phyloP scores from a whole-genome alignment of 1,140 invertebrate species.

The Papilio polyxenes region DNA sequence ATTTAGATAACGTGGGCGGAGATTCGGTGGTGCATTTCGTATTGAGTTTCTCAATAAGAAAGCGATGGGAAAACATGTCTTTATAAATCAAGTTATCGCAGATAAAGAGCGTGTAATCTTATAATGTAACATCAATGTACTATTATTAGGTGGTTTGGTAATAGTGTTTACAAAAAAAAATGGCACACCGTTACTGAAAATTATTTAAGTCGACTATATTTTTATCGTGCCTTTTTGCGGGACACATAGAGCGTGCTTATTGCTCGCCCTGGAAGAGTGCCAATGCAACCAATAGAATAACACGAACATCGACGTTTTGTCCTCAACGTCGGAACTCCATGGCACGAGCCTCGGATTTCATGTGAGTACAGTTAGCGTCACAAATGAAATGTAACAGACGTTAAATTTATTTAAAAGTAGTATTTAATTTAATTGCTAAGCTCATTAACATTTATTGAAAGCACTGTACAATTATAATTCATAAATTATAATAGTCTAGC shows the following conservation, averaged over 20 bases:
- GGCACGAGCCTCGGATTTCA: slow-evolving; percentile 17
- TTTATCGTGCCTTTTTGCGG: slow-evolving; percentile 24
- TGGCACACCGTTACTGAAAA: not conserved
- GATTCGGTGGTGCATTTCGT: slow-evolving; percentile 59
- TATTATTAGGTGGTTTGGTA: not conserved
- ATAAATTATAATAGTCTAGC: too few relatives aligned
- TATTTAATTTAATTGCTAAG: not conserved
- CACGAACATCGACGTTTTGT: slow-evolving; percentile 33
- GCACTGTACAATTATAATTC: too few relatives aligned
- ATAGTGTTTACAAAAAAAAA: not conserved
- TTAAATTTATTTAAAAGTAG: not conserved
- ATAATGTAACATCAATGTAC: not conserved
- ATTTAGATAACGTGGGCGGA: slow-evolving; percentile 58
- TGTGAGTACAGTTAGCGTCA: slow-evolving; percentile 1
- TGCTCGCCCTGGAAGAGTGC: slow-evolving; percentile 27
- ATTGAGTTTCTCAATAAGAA: slow-evolving; percentile 61
- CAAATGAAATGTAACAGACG: not conserved
- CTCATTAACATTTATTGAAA: not conserved
- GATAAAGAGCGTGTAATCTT: not conserved
- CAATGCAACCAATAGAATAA: slow-evolving; percentile 35
- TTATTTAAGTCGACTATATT: slow-evolving; percentile 12
- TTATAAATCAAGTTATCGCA: not conserved
- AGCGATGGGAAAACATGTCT: slow-evolving; percentile 34
- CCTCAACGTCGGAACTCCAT: slow-evolving; percentile 7
- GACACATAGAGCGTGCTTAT: slow-evolving; percentile 23